Conservation (phyloP, 1,140 invertebrate genomes). For the Drosophila ogumai region DNA sequence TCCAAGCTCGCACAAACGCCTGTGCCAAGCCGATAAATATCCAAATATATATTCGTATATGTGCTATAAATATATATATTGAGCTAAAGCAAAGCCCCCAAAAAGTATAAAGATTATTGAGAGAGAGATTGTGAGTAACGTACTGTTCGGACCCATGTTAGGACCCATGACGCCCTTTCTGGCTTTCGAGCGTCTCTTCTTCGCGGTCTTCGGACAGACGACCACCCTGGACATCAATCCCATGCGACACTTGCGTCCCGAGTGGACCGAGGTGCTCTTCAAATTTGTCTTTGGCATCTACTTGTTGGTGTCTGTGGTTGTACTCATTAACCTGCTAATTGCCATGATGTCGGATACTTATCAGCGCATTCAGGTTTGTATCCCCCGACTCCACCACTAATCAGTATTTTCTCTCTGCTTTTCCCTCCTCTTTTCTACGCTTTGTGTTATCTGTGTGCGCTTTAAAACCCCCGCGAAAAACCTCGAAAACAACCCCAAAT, state of each 20-base stretch:
- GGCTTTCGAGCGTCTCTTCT: slow-evolving; percentile 98
- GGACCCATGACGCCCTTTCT: slow-evolving; percentile 94
- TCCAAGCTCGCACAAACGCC: slow-evolving; percentile 67
- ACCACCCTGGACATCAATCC: slow-evolving; percentile 93
- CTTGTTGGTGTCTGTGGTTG: slow-evolving; percentile 98
- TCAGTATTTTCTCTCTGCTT: slow-evolving; percentile 57
- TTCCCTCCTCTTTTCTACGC: slow-evolving; percentile 27
- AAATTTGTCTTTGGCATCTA: slow-evolving; percentile 97
- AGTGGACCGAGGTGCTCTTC: slow-evolving; percentile 92
- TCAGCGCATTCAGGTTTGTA: slow-evolving; percentile 95
- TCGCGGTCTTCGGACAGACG: slow-evolving; percentile 98
- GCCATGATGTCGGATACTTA: slow-evolving; percentile 99
- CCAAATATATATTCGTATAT: slow-evolving; percentile 30
- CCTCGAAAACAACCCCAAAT: slow-evolving; percentile 37
- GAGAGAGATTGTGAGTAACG: slow-evolving; percentile 42
- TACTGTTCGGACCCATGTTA: slow-evolving; percentile 84
- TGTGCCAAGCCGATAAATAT: slow-evolving; percentile 63
- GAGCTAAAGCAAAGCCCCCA: slow-evolving; percentile 38
- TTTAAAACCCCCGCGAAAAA: neutral
- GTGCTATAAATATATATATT: slow-evolving; percentile 19
- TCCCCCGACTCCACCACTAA: slow-evolving; percentile 70
- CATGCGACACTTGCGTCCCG: slow-evolving; percentile 87
- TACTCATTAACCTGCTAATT: slow-evolving; percentile 99
- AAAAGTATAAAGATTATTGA: slow-evolving; percentile 12
- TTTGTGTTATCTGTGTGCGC: slow-evolving; percentile 26